A percentile compares a stretch with the other conserved stretches of the same genome.
phyloP scores from a whole-genome alignment of 2,888 invertebrate genomes.

The Pedicia rivosa region DNA sequence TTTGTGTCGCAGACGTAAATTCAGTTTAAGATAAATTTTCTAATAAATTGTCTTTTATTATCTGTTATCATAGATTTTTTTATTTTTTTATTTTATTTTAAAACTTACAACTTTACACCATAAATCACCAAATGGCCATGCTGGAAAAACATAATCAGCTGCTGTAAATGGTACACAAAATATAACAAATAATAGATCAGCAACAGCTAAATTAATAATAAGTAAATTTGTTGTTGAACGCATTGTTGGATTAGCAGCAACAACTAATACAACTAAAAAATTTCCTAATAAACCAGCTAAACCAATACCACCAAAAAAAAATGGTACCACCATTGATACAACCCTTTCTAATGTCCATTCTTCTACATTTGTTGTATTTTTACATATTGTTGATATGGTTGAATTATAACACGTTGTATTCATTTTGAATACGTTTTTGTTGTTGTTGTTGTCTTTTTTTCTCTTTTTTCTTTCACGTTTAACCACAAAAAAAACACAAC shows the following conservation, averaged over 20 bases:
- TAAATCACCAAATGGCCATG: slow-evolving; percentile 81
- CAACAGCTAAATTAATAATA: slow-evolving; percentile 78
- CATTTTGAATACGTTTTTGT: no score
- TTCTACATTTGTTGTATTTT: slow-evolving; percentile 31
- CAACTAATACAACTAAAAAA: slow-evolving; percentile 73
- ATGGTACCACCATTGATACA: slow-evolving; percentile 56
- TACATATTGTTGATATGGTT: no score
- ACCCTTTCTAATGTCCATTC: slow-evolving; percentile 42
- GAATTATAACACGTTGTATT: no score
- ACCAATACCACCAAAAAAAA: slow-evolving; percentile 73
- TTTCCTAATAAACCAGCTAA: slow-evolving; percentile 82
- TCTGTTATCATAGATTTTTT: no score
- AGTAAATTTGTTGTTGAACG: slow-evolving; percentile 83
- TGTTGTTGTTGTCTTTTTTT: no score
- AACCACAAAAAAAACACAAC: no score
- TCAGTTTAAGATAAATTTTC: no score
- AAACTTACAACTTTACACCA: slow-evolving; percentile 60
- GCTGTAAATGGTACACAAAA: slow-evolving; percentile 93
- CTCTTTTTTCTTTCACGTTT: no score
- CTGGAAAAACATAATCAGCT: slow-evolving; percentile 69
- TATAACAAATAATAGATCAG: slow-evolving; percentile 79
- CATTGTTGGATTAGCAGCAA: slow-evolving; percentile 80
- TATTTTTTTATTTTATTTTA: no score
- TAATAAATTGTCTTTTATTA: no score
- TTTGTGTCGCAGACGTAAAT: no score